A percentile compares a stretch with the other conserved stretches of the same genome.
Evolutionary conservation across 2,888 invertebrate species (phyloP).

Genomic region (Eudasyphora cyanicolor): DNA sequence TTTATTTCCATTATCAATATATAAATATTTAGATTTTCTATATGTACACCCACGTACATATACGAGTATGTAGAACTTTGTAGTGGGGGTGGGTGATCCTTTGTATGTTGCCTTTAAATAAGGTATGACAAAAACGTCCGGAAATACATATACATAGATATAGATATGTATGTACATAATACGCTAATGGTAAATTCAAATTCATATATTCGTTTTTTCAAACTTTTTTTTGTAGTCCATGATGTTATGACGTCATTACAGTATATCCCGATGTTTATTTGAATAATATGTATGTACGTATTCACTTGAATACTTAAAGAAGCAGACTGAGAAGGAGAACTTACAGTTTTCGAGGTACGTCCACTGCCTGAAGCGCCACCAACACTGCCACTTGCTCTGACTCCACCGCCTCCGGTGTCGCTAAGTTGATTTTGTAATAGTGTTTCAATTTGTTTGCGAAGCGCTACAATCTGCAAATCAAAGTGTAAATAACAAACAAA

Average conservation of each 20-base stretch:
- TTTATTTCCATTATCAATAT: constrained; percentile 36
- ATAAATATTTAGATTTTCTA: constrained; percentile 33
- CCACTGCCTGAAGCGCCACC: constrained; percentile 61
- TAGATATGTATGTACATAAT: neutral
- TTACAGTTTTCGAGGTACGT: constrained; percentile 75
- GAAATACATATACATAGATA: constrained; percentile 14
- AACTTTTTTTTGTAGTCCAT: neutral
- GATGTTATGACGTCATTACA: neutral
- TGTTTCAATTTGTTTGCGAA: constrained; percentile 77
- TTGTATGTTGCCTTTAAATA: neutral
- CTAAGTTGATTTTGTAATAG: constrained; percentile 75
- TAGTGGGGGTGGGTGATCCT: too few relatives aligned
- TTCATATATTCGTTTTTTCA: neutral
- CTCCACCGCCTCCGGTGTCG: constrained; percentile 68
- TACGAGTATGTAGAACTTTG: neutral
- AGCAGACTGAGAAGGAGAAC: constrained; percentile 54
- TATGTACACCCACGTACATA: neutral
- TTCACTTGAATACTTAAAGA: neutral
- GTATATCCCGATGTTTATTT: neutral
- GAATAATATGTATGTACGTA: too few relatives aligned
- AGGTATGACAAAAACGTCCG: neutral
- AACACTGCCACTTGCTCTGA: constrained; percentile 42
- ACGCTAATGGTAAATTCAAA: neutral
- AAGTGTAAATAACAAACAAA: constrained; percentile 34
- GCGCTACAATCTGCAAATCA: constrained; percentile 76